Base-by-base conservation (phyloP, 2,888 invertebrate genomes). In the Sphaerophoria rueppellii region DNA sequence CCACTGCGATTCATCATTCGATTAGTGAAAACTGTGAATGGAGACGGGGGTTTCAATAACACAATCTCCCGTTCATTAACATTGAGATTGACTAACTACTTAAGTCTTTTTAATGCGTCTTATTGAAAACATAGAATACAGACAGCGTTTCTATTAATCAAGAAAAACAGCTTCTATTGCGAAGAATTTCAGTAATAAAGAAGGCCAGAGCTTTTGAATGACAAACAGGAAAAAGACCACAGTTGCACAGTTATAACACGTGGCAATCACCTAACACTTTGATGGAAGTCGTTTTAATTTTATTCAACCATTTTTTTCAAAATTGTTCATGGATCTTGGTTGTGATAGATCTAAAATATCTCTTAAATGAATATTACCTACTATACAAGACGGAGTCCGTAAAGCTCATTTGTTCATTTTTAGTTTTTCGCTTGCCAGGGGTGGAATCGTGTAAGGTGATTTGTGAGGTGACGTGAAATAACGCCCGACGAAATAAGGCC, bases 21-120 rank as follows among this genome's bases (percentile, higher is more conserved):
- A 35, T 65, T 14, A 35, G 9, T 34, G 7, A n/a, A 50, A 32
- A 6, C 46, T 34, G 40, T 16, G 55, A 34, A 14, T 34, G 5
- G 16, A 34, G 50, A 14, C 14, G 46, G 34, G 16, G 50, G 32
- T 9, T 61, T 73, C 69, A 73, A 69, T 73, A 60, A 67, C 40
- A 40, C 37, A 9, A 72, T 60, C 67, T 73, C 24, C 61, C 73
- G 54, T 72, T 63, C 16, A 55, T 55, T 65, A 35, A 73, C 24
- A 24, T 24, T 63, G 46, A 34, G 54, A 52, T 67, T 24, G 67
- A 24, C 24, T 52, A 24, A 24, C 24, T 3, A 52, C 52, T 67
- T 52, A 9, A 40, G 37, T 67, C 37, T 54, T 65, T 54, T 67
- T 54, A 54, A 43, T 43, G 12, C 12, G 43, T 57, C 14, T 57